Evolutionary conservation across 2,888 invertebrate species (phyloP), one percentile per base, ranked within the genome.

Genomic region (Empis stercorea): DNA sequence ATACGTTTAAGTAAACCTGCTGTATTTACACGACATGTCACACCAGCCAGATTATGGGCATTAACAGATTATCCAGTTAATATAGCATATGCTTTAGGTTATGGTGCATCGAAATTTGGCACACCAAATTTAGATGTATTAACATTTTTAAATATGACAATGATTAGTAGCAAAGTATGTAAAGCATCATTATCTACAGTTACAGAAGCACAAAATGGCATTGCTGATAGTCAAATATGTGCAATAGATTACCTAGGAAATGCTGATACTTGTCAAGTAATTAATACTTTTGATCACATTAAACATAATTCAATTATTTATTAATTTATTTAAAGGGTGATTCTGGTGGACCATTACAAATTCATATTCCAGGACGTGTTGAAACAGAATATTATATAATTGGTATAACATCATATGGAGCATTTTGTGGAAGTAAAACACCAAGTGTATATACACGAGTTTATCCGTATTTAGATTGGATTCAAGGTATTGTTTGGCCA

Each of bases 11-110:
- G 40, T 2, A 34, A 34, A 14, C 43, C 30, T 9, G 49, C 46
- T 13, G 43, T 38, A 7, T 27, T 4, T 4, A 40, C 40, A 9
- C 20, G n/a, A 14, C 40, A 40, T 37, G 48, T 51, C 10, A 60
- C 73, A 47, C 78, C 78, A 4, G 73, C 76, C 3, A 78, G 78
- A 58, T 62, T 78, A 15, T 73, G 70, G 57, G 61, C 60, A 4
- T 59, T 58, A 46, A 41, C 40, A 7, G 43, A 54, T 27, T 53
- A 66, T 38, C 55, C 60, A 15, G 58, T 58, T 44, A 55, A 54
- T 10, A 62, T 60, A 52, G 71, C 70, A 5, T 66, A 74, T 3
- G 77, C 77, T 7, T 71, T 71, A 38, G 78, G 78, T 44, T 76
- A 75, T 70, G 78, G 78, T 14, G 66, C 63, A 57, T 65, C 64